Evolutionary conservation across 2,113 vertebrate genomes (phyloP), one percentile per base, ranked within the genome.

Genomic region (Sebastes fasciatus): DNA sequence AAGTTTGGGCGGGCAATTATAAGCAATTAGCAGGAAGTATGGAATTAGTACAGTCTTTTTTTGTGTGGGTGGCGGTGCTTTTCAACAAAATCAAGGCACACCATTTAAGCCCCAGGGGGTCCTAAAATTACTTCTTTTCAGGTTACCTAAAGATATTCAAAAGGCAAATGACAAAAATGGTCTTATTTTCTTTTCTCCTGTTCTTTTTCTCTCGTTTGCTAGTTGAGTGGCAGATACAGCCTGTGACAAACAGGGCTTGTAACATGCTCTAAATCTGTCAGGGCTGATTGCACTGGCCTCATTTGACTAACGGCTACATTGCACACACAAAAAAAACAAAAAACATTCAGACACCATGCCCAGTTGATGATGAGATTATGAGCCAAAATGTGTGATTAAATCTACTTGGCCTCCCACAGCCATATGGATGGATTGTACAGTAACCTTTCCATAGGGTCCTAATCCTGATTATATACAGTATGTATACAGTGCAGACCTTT

Each of bases 251-350:
- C 86, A 90, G 91, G 91, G 83, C 88, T 89, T 55, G 66, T 86
- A 92, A 90, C 89, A 80, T 90, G 93, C 91, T 93, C 93, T 89
- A 86, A 92, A 93, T 94, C 93, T 93, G 94, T 95, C 94, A 94
- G 63, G 85, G 78, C 83, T 94, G 92, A 94, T 91, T 91, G 90
- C 84, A 85, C 82, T 91, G 92, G 89, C 92, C 91, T 90, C 89
- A 85, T 94, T 94, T 94, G 91, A 92, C 74, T 91, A 91, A 91
- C 74, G 58, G 84, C 82, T 79, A 88, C 80, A 85, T 75, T 82
- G 69, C 48, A 12, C 34, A 34, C 34, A 34, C 34, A 65, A 60
- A 75, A 61, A 75, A 85, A 79, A 61, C 71, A 62, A 83, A 87
- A 74, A 61, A 46, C 58, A 64, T 52, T 55, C 86, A 85, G 80